phyloP scores from a whole-genome alignment of 2,797 vertebrate genomes.

The Acanthiza pusilla region DNA sequence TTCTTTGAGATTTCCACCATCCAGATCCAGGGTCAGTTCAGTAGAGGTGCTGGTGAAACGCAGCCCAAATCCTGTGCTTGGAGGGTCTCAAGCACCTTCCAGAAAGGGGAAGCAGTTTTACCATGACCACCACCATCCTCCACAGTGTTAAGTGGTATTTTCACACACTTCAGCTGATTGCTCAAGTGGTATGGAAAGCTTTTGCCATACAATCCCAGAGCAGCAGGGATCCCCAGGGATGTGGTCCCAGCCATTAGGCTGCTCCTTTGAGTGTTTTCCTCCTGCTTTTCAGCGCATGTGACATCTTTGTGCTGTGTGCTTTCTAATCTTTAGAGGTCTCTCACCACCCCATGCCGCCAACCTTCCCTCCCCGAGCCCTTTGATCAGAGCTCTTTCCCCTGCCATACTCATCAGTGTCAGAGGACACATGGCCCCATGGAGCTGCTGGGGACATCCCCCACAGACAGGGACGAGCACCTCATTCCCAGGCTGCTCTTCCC shows the following conservation, averaged over 20 bases:
- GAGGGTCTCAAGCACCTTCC: neutral
- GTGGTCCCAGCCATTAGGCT: neutral
- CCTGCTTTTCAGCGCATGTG: neutral
- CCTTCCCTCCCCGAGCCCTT: neutral
- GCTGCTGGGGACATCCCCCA: neutral
- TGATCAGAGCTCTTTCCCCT: neutral
- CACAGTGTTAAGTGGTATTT: neutral
- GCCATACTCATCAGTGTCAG: neutral
- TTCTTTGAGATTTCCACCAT: neutral
- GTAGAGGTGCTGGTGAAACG: neutral
- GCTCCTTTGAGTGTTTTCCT: neutral
- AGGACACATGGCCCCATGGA: fast-evolving
- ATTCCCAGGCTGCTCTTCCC: neutral
- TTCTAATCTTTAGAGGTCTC: neutral
- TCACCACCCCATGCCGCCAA: fast-evolving
- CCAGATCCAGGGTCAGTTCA: neutral
- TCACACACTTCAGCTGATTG: neutral
- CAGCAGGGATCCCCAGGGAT: neutral
- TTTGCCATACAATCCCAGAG: neutral
- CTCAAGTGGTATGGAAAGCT: neutral
- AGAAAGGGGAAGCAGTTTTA: neutral
- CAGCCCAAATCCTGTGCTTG: neutral
- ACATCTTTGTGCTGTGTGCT: neutral
- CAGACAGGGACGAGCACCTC: neutral
- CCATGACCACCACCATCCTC: fast-evolving